Conservation (phyloP, 30 jellyfish, hydroid and myxozoan genomes). For the Cassiopea andromeda region DNA sequence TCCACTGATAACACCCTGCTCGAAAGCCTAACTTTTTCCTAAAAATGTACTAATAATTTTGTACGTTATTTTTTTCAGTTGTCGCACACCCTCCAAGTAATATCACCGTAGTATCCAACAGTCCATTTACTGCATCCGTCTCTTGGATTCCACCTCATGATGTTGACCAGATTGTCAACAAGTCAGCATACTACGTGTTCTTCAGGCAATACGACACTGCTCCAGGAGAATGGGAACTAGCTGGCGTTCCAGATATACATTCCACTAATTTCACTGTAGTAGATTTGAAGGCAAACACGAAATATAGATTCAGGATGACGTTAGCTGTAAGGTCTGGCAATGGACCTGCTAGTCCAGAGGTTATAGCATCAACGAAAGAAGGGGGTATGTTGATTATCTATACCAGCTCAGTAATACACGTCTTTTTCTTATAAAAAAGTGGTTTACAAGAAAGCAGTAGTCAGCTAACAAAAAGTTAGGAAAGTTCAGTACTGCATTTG, state of each 20-base stretch:
- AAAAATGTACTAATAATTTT: neutral
- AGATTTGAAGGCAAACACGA: slow-evolving; percentile 58
- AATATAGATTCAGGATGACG: slow-evolving; percentile 68
- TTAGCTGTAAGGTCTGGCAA: slow-evolving; percentile 47
- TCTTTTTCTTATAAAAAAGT: too few relatives aligned
- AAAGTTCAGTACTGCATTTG: too few relatives aligned
- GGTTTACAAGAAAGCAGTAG: too few relatives aligned
- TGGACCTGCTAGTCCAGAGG: slow-evolving; percentile 77
- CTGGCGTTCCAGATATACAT: slow-evolving; percentile 60
- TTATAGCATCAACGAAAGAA: slow-evolving; percentile 39
- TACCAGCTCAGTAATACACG: too few relatives aligned
- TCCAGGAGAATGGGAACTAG: slow-evolving; percentile 41
- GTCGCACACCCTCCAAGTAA: slow-evolving; percentile 52
- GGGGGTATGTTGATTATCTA: slow-evolving; percentile 62
- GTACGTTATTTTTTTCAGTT: slow-evolving; percentile 13
- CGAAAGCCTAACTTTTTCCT: too few relatives aligned
- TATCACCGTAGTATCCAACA: slow-evolving; percentile 27
- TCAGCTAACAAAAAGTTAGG: too few relatives aligned
- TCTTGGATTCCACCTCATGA: slow-evolving; percentile 65
- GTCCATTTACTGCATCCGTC: slow-evolving; percentile 44
- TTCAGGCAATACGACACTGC: slow-evolving; percentile 45
- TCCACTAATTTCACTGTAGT: slow-evolving; percentile 14
- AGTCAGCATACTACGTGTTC: slow-evolving; percentile 53
- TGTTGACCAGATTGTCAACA: slow-evolving; percentile 19
- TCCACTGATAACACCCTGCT: too few relatives aligned